Base-by-base conservation (phyloP, 2,797 vertebrate species). In the Phrynocephalus vlangalii region DNA sequence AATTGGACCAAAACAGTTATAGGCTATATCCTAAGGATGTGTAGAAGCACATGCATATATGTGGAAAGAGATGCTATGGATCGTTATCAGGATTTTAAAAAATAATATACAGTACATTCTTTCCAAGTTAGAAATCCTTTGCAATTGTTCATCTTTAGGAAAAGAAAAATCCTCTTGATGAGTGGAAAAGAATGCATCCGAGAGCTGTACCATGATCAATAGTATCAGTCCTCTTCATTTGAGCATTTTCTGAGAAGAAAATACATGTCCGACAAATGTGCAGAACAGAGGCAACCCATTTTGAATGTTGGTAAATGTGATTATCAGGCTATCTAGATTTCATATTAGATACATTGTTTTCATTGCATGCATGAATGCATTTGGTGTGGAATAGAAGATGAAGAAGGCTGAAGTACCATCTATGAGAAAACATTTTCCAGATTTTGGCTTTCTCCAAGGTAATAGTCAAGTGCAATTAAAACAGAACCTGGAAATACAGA, bases 351-450 rank as follows among this genome's bases (percentile, higher is more conserved):
- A 90, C 67, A 91, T 72, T 82, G 86, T 91, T 95, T 95, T 94
- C 88, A 93, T 94, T 92, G 89, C 88, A 95, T 89, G 91, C 90
- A 93, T 93, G 90, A 95, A 94, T 89, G 89, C 92, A 89, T 84
- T 94, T 94, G 92, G 91, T 95, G 93, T 93, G 91, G 94, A 96
- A 91, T 92, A 94, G 93, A 95, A 94, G 93, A 94, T 94, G 92
- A 93, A 91, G 90, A 93, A 92, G 90, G 91, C 92, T 96, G 95
- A 94, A 93, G 89, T 88, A 95, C 88, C 92, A 93, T 95, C 93
- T 94, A 95, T 94, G 93, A 96, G 94, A 94, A 93, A 95, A 95
- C 91, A 93, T 95, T 95, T 96, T 96, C 94, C 95, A 96, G 93
- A 94, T 95, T 94, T 95, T 92, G 91, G 94, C 93, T 93, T 95